Conservation (phyloP, 2,113 vertebrate genomes). For the Girardinichthys multiradiatus region DNA sequence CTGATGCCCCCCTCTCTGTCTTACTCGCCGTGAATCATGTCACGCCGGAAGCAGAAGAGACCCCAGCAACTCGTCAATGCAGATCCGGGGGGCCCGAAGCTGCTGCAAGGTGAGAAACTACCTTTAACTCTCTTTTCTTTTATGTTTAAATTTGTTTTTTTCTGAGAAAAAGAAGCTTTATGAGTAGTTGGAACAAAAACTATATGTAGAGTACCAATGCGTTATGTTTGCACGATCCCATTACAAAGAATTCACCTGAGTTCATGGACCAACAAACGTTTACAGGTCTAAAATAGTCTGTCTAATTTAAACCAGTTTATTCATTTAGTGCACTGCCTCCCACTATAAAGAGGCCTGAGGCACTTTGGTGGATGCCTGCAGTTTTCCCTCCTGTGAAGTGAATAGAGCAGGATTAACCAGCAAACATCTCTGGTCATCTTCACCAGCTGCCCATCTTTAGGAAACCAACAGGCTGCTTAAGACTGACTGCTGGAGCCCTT, state of each 20-base stretch:
- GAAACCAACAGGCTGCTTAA: slow-evolving; percentile 72
- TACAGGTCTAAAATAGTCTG: background rate
- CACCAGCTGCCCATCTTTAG: slow-evolving; percentile 62
- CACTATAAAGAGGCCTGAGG: slow-evolving; percentile 37
- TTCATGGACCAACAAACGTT: background rate
- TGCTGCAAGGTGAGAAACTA: slow-evolving; percentile 80
- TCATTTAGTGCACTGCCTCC: slow-evolving; percentile 37
- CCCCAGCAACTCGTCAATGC: slow-evolving; percentile 84
- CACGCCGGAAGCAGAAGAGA: slow-evolving; percentile 86
- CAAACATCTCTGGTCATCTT: slow-evolving; percentile 77
- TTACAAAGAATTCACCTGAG: background rate
- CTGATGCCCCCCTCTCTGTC: slow-evolving; percentile 73
- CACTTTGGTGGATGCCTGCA: slow-evolving; percentile 50
- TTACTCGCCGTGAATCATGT: slow-evolving; percentile 83
- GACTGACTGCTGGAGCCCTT: slow-evolving; percentile 76
- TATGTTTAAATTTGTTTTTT: background rate
- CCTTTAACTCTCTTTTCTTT: slow-evolving; percentile 17
- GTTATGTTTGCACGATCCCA: no score
- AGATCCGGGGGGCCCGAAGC: slow-evolving; percentile 78
- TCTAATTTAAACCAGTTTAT: slow-evolving; percentile 8
- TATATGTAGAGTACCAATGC: background rate
- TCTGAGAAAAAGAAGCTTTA: background rate
- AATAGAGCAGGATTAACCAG: slow-evolving; percentile 70
- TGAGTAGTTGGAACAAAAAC: background rate
- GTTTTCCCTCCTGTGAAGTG: slow-evolving; percentile 62